Conservation (phyloP, 2,888 invertebrate species). For the Synanthedon andrenaeformis region DNA sequence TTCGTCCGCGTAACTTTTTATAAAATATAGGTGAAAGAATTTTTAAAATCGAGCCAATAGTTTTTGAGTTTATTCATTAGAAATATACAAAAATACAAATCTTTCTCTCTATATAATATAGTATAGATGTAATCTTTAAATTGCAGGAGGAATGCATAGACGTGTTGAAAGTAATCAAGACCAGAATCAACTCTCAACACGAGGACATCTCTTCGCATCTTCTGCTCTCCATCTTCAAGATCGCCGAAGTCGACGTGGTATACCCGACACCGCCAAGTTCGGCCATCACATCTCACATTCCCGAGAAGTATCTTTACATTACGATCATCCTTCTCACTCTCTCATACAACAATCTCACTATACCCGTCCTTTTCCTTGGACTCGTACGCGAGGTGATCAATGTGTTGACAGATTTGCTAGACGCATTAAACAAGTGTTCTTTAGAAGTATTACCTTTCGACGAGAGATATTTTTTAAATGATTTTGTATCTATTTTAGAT, state of each 20-base stretch:
- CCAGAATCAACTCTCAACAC: slow-evolving; percentile 86
- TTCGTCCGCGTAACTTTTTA: no score
- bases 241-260: slow-evolving; percentile 90
- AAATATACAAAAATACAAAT: no score
- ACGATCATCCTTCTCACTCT: slow-evolving; percentile 38
- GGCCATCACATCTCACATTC: slow-evolving; percentile 34
- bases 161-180: slow-evolving; percentile 82
- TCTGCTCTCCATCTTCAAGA: slow-evolving; percentile 89
- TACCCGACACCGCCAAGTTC: slow-evolving; percentile 77
- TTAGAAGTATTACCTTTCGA: slow-evolving; percentile 12
- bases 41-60: no score
- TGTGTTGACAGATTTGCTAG: no score
- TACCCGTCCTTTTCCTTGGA: slow-evolving; percentile 17
- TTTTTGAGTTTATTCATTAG: no score
- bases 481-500: slow-evolving; percentile 57
- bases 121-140: slow-evolving; percentile 3
- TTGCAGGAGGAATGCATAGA: slow-evolving; percentile 87
- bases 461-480: slow-evolving; percentile 46
- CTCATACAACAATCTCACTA: slow-evolving; percentile 32
- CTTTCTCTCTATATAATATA: no score
- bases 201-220: slow-evolving; percentile 89
- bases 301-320: slow-evolving; percentile 34
- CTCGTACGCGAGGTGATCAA: slow-evolving; percentile 6
- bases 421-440: no score
- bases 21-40: no score